Percentiles rank a stretch among this genome's conserved stretches.
phyloP scores from a whole-genome alignment of 2,797 vertebrate genomes.

The Sphenodon punctatus region DNA sequence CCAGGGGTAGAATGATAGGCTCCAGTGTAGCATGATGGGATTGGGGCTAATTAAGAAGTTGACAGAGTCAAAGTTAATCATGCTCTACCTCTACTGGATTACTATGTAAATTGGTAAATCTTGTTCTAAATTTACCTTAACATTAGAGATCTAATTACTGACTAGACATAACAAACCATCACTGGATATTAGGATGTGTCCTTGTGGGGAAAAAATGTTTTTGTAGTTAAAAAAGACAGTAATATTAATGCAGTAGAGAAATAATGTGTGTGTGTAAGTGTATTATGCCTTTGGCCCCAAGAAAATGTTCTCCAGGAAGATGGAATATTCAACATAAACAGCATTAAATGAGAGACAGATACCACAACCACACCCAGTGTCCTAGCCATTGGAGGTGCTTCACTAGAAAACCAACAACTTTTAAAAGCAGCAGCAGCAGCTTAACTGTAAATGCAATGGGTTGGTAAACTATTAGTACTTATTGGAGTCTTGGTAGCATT shows the following conservation, averaged over 20 bases:
- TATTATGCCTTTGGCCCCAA: too few species aligned
- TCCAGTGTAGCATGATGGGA: conserved; percentile 50
- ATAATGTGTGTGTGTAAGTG: neutral
- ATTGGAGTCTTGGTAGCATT: conserved; percentile 1
- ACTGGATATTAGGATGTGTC: conserved; percentile 60
- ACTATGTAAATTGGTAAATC: conserved; percentile 77
- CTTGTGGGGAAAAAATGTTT: conserved; percentile 59
- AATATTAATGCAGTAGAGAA: neutral
- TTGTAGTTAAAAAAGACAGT: conserved; percentile 1
- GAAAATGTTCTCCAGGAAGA: neutral
- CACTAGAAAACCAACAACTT: too few species aligned
- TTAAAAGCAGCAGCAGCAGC: too few species aligned
- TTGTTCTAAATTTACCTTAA: conserved; percentile 70
- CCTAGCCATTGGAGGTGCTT: too few species aligned
- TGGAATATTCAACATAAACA: neutral
- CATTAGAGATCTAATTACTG: conserved; percentile 79
- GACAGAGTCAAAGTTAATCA: conserved; percentile 73
- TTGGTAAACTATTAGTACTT: neutral
- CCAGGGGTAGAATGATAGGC: conserved; percentile 34
- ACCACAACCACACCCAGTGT: conserved; percentile 2
- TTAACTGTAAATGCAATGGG: too few species aligned
- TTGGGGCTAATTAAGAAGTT: conserved; percentile 79
- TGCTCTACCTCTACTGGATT: conserved; percentile 73
- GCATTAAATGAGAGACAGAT: conserved; percentile 6
- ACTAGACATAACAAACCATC: conserved; percentile 71